Evolutionary conservation across 2,888 invertebrate genomes (phyloP).

Genomic region (Ischnura elegans): DNA sequence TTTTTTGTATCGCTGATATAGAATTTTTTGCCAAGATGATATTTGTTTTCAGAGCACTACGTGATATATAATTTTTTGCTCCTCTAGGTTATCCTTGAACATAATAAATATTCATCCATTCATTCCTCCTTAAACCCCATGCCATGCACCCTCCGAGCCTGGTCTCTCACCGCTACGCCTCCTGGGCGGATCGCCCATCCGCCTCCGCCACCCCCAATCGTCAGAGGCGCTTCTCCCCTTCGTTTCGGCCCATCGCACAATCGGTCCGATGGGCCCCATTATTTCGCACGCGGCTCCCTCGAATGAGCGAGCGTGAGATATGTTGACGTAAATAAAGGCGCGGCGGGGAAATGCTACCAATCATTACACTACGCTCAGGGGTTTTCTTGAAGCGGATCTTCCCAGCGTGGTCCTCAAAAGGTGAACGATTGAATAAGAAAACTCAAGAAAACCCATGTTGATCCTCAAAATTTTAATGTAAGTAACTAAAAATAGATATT

Average conservation of each 20-base stretch:
- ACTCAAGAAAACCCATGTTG: too few relatives aligned
- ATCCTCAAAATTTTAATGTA: too few relatives aligned
- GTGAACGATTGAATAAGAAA: too few relatives aligned
- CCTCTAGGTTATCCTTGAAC: too few relatives aligned
- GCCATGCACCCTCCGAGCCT: neutral
- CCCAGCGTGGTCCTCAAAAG: too few relatives aligned
- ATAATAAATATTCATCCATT: neutral
- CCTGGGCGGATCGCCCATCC: neutral
- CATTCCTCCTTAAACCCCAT: neutral
- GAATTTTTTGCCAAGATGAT: too few relatives aligned
- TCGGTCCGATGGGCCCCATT: neutral
- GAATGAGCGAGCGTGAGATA: neutral
- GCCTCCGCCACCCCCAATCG: neutral
- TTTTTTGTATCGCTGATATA: too few relatives aligned
- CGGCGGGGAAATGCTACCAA: neutral
- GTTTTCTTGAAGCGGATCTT: neutral
- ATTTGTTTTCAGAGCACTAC: too few relatives aligned
- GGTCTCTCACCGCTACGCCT: neutral
- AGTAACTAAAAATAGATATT: too few relatives aligned
- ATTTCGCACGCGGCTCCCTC: neutral
- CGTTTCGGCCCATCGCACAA: conserved; percentile 9
- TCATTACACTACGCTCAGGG: neutral
- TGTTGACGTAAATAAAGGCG: conserved; percentile 11
- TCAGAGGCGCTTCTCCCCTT: neutral
- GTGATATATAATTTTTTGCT: too few relatives aligned